Evolutionary conservation across 2,888 invertebrate genomes (phyloP).

Genomic region (Chrysolina oricalcia): DNA sequence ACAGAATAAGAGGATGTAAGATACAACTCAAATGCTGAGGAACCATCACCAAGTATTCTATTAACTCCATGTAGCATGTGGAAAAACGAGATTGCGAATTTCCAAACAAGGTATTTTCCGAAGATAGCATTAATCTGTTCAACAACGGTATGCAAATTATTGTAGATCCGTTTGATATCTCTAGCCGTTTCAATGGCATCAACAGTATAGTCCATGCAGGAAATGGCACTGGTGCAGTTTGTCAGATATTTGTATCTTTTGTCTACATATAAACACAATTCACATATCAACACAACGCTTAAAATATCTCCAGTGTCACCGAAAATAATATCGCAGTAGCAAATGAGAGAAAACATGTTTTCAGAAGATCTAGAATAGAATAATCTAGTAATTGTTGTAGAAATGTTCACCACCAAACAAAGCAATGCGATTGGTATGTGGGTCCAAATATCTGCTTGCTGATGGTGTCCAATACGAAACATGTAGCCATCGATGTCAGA

Average conservation of each 20-base stretch:
- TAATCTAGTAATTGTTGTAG: too few species aligned
- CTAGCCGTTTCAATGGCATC: neutral
- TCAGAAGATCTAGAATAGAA: too few species aligned
- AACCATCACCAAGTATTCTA: neutral
- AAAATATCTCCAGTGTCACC: too few species aligned
- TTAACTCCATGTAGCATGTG: neutral
- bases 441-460: too few species aligned
- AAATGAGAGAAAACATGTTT: too few species aligned
- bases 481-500: neutral
- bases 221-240: neutral
- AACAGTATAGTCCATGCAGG: neutral
- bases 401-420: too few species aligned
- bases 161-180: neutral
- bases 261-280: neutral
- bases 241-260: neutral
- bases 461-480: too few species aligned
- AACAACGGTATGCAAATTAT: neutral
- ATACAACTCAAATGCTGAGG: neutral
- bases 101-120: neutral
- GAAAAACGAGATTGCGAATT: neutral
- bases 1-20: neutral
- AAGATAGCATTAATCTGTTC: neutral
- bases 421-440: too few species aligned
- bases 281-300: too few species aligned
- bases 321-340: too few species aligned